A percentile compares a stretch with the other conserved stretches of the same genome.
Evolutionary conservation across 2,797 vertebrate species (phyloP).

Genomic region (Siniperca undulata): DNA sequence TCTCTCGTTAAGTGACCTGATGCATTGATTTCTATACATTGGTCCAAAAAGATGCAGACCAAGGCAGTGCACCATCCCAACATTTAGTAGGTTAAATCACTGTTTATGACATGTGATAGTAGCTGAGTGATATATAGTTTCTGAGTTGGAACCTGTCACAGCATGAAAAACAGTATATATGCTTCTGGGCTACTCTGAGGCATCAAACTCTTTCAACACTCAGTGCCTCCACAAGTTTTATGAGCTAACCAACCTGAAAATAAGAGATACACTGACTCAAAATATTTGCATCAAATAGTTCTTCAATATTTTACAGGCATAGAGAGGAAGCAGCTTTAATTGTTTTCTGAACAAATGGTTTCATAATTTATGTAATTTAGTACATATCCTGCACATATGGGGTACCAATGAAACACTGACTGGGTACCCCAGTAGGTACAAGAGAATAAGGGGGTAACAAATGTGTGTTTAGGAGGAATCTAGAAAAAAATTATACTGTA

Average conservation of each 20-base stretch:
- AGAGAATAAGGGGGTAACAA: not conserved
- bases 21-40: not conserved
- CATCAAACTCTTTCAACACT: constrained; percentile 19
- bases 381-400: not conserved
- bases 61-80: not conserved
- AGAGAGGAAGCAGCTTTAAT: not conserved
- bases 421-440: not conserved
- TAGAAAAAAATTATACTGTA: not conserved
- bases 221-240: constrained; percentile 56
- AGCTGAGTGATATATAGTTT: constrained; percentile 33
- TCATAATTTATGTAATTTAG: not conserved
- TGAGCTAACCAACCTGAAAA: constrained; percentile 21
- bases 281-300: too few species aligned
- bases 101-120: not conserved
- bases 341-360: not conserved
- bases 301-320: too few species aligned
- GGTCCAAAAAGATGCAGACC: not conserved
- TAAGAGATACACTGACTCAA: not conserved
- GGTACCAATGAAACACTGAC: not conserved
- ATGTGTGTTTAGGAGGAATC: not conserved
- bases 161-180: constrained; percentile 24
- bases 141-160: constrained; percentile 44
- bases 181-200: constrained; percentile 41
- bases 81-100: not conserved
- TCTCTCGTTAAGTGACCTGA: not conserved